Evolutionary conservation across 2,797 vertebrate species (phyloP), one percentile per base, ranked within the genome.

Genomic region (Anisognathus igniventris): DNA sequence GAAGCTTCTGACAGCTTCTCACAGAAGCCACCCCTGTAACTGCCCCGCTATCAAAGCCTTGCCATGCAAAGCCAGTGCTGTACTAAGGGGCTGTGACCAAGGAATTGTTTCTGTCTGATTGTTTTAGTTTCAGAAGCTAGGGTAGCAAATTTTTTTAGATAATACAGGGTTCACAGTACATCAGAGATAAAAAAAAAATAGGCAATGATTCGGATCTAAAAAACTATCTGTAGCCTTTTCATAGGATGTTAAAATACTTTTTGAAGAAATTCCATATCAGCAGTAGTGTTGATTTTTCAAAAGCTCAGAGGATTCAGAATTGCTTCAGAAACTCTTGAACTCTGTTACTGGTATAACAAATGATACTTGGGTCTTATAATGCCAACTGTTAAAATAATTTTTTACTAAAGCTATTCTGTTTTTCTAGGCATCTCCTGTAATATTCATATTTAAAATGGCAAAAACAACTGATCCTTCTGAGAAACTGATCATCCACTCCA

Each of bases 401-500:
- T 73, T 84, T 53, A 61, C 53, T 80, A 78, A 85, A 95, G 8
- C 48, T 89, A 0, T 82, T 91, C n/a, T 91, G 21, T 90, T 86
- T 67, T 88, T 81, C 24, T 39, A 94, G 94, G 94, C 53, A 31
- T 35, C 4, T 78, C 21, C 24, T 79, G 73, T 62, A 54, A 6
- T 54, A 50, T 51, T 73, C 18, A 0, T 47, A 65, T 66, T 71
- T 91, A 98, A 96, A 95, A 99, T 99, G 99, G 98, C 98, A 93
- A 95, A 96, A 87, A 66, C 53, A 2, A 31, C 91, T 12, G 93
- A 95, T 14, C 33, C 90, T 87, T 88, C 98, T 22, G 97, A 97
- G 91, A 96, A 96, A 61, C 86, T 97, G 31, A 72, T 97, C 23
- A 97, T 99, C 76, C 97, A 98, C 60, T 99, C 99, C 22, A 98